phyloP scores from a whole-genome alignment of 2,113 vertebrate species.

The Phaetusa simplex region DNA sequence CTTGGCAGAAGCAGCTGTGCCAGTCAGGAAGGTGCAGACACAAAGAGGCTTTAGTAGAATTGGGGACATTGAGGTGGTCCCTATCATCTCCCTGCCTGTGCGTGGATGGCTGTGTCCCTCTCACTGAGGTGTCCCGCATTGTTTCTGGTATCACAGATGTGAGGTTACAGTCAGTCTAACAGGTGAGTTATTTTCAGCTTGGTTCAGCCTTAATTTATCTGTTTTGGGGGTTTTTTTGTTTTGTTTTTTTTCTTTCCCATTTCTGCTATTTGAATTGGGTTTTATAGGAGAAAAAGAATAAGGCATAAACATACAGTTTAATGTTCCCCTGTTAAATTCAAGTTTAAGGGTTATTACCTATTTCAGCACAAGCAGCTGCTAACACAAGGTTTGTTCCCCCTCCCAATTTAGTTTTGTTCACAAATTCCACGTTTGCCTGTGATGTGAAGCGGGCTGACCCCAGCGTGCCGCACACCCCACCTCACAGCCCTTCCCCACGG shows the following conservation, averaged over 20 bases:
- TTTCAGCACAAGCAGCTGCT: background rate
- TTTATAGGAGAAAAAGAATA: background rate
- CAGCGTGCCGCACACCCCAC: background rate
- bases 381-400: background rate
- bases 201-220: background rate
- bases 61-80: background rate
- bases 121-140: background rate
- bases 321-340: background rate
- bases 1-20: background rate
- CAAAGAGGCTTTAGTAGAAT: background rate
- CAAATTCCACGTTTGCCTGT: background rate
- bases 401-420: background rate
- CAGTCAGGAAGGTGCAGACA: background rate
- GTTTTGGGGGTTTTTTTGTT: too few species aligned
- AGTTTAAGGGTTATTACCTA: background rate
- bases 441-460: background rate
- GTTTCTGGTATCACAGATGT: background rate
- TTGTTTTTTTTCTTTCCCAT: background rate
- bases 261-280: background rate
- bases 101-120: fast-evolving
- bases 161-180: background rate
- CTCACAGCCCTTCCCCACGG: background rate
- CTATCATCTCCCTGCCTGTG: background rate
- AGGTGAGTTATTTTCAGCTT: background rate
- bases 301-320: background rate